Base-by-base conservation (phyloP, 2,888 invertebrate genomes). In the Brenthis daphne region DNA sequence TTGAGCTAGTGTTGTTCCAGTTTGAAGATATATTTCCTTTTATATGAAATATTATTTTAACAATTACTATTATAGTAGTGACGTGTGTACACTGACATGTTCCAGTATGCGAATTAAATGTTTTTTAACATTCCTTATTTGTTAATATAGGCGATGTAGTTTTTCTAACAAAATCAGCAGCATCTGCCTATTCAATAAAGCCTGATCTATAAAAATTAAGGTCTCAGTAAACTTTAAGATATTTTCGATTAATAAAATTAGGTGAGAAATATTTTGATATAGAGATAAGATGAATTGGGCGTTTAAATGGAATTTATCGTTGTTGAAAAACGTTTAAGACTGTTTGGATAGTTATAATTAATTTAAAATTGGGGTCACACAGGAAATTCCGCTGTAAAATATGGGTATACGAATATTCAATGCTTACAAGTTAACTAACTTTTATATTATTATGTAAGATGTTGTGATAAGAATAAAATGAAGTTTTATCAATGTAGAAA, bases 91-190 rank as follows among this genome's bases (percentile, higher is more conserved):
- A 58, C 68, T 64, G 57, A 64, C 64, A 68, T 61, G 60, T 63
- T 66, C 60, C 67, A 73, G 65, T 65, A 66, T 60, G 73, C 70
- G 74, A 79, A 72, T 75, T 76, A 77, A 74, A 69, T 64, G 70
- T 78, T 82, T 81, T 81, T 82, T 81, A 81, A 85, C 85, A 85
- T 85, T 85, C 85, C 85, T 80, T 71, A 51, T 67, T 61, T 79
- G 73, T 76, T 77, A 73, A 71, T 74, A 69, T 77, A 80, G 77
- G 76, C 75, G 73, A 76, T 75, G 74, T 71, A 68, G 64, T 64
- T 75, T 67, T 69, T 63, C 64, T 64, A 58, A 72, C 48, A 48
- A 14, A 69, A 67, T 16, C 57, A 64, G 77, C 77, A 78, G 79
- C 79, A 75, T 75, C 79, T 81, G 78, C 77, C 77, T 76, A 67